Percentiles rank a stretch among this genome's conserved stretches.
Evolutionary conservation across 2,113 vertebrate genomes (phyloP).

Genomic region (Glaucomys volans): DNA sequence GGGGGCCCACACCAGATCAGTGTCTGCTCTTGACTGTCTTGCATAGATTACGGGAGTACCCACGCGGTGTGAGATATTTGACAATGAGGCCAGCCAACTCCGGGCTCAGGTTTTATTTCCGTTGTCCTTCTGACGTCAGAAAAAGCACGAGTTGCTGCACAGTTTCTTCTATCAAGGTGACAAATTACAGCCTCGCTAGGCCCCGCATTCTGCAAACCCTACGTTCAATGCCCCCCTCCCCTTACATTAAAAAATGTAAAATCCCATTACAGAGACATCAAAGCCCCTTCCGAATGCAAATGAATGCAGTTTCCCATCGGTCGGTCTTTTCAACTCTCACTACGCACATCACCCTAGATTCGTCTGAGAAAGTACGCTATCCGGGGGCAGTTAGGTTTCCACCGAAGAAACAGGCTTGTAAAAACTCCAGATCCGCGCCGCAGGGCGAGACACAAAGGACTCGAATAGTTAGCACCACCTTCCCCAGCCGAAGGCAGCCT

Average conservation of each 20-base stretch:
- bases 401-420: not conserved
- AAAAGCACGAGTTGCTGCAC: slow-evolving; percentile 77
- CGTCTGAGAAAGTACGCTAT: not conserved
- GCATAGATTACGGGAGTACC: not conserved
- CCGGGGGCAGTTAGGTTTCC: not conserved
- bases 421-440: not conserved
- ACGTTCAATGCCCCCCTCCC: not conserved
- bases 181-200: slow-evolving; percentile 71
- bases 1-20: not conserved
- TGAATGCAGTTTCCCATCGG: not conserved
- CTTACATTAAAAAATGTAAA: not conserved
- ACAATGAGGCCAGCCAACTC: slow-evolving; percentile 36
- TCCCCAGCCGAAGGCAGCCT: not conserved
- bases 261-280: not conserved
- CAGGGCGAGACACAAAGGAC: slow-evolving; percentile 72
- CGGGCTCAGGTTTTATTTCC: slow-evolving; percentile 65
- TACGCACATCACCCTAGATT: not conserved
- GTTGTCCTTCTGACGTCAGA: slow-evolving; percentile 67
- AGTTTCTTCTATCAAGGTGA: slow-evolving; percentile 65
- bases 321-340: not conserved
- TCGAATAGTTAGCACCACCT: slow-evolving; percentile 21
- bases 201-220: slow-evolving; percentile 61
- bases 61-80: not conserved
- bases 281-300: not conserved
- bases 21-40: not conserved